A percentile compares a stretch with the other conserved stretches of the same genome.
Evolutionary conservation across 1,140 invertebrate genomes (phyloP).

Genomic region (Hermetia illucens): DNA sequence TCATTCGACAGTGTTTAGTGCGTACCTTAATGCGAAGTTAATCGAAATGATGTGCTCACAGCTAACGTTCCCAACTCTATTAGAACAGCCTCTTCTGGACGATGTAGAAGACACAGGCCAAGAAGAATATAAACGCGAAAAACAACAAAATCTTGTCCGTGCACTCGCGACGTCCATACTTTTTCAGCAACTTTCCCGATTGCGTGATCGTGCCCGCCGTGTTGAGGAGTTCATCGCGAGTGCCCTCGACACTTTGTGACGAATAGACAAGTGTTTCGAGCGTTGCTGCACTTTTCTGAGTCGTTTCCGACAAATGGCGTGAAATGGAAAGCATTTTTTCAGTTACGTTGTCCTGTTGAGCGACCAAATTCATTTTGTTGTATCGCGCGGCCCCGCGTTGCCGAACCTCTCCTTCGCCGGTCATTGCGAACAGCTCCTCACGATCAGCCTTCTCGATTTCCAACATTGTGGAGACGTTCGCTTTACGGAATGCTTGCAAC

Average conservation of each 20-base stretch:
- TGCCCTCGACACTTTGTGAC: slow-evolving; percentile 49
- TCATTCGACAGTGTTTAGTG: too few species aligned
- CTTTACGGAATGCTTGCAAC: slow-evolving; percentile 59
- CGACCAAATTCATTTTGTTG: slow-evolving; percentile 22
- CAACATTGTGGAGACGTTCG: slow-evolving; percentile 56
- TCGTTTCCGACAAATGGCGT: slow-evolving; percentile 69
- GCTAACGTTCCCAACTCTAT: too few species aligned
- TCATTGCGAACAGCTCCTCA: slow-evolving; percentile 44
- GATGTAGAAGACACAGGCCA: slow-evolving; percentile 82
- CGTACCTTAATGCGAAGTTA: too few species aligned
- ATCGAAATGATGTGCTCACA: too few species aligned
- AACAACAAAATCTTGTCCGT: slow-evolving; percentile 88
- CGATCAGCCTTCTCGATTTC: slow-evolving; percentile 59
- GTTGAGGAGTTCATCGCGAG: slow-evolving; percentile 68
- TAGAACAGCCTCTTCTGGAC: slow-evolving; percentile 78
- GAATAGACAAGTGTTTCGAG: slow-evolving; percentile 63
- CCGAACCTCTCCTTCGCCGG: slow-evolving; percentile 39
- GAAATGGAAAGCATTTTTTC: slow-evolving; percentile 73
- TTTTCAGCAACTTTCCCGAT: slow-evolving; percentile 79
- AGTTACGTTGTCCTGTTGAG: slow-evolving; percentile 45
- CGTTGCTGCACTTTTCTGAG: slow-evolving; percentile 70
- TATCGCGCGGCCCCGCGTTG: slow-evolving; percentile 33
- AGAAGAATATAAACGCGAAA: slow-evolving; percentile 83
- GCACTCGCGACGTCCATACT: slow-evolving; percentile 84
- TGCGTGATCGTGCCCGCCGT: slow-evolving; percentile 77